Percentiles rank a stretch among this genome's conserved stretches.
Conservation (phyloP, 2,797 vertebrate genomes). For the Neosilurus mollespiculum region DNA sequence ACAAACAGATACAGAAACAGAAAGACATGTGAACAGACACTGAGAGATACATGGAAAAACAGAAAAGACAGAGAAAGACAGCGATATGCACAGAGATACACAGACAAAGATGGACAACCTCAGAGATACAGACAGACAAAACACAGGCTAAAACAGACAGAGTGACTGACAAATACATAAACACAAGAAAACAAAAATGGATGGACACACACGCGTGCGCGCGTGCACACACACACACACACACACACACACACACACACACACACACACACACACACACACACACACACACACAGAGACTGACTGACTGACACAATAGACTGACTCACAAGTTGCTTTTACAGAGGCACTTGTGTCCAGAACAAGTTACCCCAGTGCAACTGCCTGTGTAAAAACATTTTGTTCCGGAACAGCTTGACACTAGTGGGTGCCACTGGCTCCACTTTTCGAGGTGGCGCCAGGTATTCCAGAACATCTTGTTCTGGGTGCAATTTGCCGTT, state of each 20-base stretch:
- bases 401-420: too few species aligned
- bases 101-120: not conserved
- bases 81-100: too few species aligned
- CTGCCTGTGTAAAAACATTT: too few species aligned
- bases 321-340: too few species aligned
- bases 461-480: too few species aligned
- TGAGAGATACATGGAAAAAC: not conserved
- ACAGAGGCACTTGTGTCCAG: too few species aligned
- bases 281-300: not conserved
- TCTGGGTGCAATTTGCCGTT: too few species aligned
- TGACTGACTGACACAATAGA: not conserved
- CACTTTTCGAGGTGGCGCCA: too few species aligned
- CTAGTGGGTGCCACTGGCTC: too few species aligned
- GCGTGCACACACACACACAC: not conserved
- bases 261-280: conserved; percentile 12
- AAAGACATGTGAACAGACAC: not conserved
- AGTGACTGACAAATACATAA: not conserved
- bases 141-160: not conserved
- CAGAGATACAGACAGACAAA: not conserved
- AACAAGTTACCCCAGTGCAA: too few species aligned
- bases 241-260: not conserved
- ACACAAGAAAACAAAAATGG: not conserved
- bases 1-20: not conserved
- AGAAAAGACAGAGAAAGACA: not conserved
- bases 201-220: too few species aligned